Evolutionary conservation across 1,140 invertebrate genomes (phyloP).

Genomic region (Megalopta genalis): DNA sequence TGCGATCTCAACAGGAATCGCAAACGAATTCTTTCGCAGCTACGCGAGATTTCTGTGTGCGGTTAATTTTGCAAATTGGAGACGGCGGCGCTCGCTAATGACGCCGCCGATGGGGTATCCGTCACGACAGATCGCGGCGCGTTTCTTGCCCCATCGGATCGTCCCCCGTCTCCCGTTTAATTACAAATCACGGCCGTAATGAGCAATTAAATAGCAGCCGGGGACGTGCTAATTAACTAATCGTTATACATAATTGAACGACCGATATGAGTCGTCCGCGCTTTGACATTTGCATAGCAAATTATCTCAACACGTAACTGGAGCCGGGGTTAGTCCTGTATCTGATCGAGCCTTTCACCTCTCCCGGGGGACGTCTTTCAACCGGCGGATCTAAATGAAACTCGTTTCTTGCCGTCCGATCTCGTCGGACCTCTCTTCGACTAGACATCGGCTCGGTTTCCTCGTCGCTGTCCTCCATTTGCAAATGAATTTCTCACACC

Average conservation of each 20-base stretch:
- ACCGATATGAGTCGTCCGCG: conserved; percentile 15
- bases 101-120: conserved; percentile 3
- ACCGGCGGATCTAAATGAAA: conserved; percentile 1
- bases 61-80: conserved; percentile 36
- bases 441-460: neutral
- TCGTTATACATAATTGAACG: conserved; percentile 38
- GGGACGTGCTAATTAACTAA: conserved; percentile 42
- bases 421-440: neutral
- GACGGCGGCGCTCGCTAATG: conserved; percentile 7
- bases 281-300: conserved; percentile 42
- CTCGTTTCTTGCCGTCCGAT: neutral
- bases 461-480: conserved; percentile 7
- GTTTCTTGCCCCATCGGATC: conserved; percentile 15
- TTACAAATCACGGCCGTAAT: conserved; percentile 35
- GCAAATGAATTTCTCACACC: conserved; percentile 25
- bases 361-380: neutral
- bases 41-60: too few species aligned
- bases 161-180: conserved; percentile 26
- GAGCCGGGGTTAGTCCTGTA: neutral
- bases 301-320: conserved; percentile 17
- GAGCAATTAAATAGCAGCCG: conserved; percentile 42
- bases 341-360: conserved; percentile 18
- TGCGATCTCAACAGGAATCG: too few species aligned
- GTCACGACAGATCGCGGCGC: conserved; percentile 1
- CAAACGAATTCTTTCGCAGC: too few species aligned